Evolutionary conservation across 2,113 vertebrate genomes (phyloP).

Genomic region (Eurystomus gularis): DNA sequence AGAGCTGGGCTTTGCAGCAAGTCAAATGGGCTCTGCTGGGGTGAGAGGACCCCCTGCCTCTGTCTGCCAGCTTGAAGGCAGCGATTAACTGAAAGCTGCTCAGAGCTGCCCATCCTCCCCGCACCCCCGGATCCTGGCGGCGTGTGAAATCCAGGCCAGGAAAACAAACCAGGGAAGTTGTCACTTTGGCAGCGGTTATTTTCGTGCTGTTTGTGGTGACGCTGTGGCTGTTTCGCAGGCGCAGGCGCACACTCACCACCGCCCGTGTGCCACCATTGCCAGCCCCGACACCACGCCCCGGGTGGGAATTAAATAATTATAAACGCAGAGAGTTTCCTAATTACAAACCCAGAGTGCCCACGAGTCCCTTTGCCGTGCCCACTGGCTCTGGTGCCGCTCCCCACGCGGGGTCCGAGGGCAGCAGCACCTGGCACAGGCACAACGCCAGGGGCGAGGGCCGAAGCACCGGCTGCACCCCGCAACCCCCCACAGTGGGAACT

Average conservation of each 20-base stretch:
- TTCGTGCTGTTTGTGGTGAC: background rate
- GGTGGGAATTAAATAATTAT: background rate
- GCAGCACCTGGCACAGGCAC: background rate
- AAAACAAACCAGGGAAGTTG: background rate
- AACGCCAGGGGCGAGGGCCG: too few species aligned
- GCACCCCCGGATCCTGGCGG: background rate
- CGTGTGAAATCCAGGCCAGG: background rate
- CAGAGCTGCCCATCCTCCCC: background rate
- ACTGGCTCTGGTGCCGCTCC: background rate
- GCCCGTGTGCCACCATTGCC: background rate
- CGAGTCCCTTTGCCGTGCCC: background rate
- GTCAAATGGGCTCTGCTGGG: background rate
- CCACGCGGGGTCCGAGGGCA: background rate
- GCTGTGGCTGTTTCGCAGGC: accelerated
- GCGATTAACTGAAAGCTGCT: background rate
- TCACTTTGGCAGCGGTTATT: background rate
- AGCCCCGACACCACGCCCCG: background rate
- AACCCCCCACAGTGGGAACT: too few species aligned
- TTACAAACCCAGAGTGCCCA: background rate
- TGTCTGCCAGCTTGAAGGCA: background rate
- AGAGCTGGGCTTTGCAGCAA: background rate
- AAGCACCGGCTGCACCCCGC: background rate
- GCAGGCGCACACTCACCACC: background rate
- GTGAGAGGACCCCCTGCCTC: background rate
- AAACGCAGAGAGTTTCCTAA: background rate